A percentile compares a stretch with the other conserved stretches of the same genome.
Evolutionary conservation across 2,888 invertebrate species (phyloP).

Genomic region (Cyrtodaria siliqua): DNA sequence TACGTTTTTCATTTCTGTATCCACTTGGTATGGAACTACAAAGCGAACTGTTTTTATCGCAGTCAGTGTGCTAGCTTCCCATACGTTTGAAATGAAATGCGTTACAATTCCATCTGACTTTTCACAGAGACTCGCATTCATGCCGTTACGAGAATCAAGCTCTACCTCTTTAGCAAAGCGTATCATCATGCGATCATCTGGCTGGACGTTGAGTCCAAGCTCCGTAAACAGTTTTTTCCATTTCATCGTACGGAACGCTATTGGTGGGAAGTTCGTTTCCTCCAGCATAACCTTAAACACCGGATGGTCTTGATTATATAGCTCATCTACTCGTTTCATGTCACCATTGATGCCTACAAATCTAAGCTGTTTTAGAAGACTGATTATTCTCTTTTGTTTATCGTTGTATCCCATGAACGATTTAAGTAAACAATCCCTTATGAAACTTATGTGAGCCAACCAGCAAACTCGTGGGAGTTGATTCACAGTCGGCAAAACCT

Average conservation of each 20-base stretch:
- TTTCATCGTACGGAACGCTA: background rate
- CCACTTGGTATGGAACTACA: constrained; percentile 26
- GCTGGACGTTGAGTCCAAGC: constrained; percentile 41
- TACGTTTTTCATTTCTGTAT: background rate
- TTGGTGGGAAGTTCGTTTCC: constrained; percentile 29
- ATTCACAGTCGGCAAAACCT: no score
- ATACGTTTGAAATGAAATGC: constrained; percentile 14
- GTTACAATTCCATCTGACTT: constrained; percentile 25
- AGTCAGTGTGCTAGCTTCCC: constrained; percentile 1
- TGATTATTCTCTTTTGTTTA: constrained; percentile 1
- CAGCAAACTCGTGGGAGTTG: constrained; percentile 3
- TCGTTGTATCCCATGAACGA: background rate
- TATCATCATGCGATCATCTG: constrained; percentile 42
- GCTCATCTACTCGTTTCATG: constrained; percentile 18
- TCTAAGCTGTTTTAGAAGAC: constrained; percentile 2
- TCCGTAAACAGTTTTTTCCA: constrained; percentile 48
- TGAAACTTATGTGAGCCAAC: constrained; percentile 7
- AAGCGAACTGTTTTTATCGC: constrained; percentile 33
- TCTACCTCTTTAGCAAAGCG: constrained; percentile 46
- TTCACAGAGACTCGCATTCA: constrained; percentile 9
- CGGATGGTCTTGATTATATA: constrained; percentile 14
- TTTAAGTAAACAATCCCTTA: background rate
- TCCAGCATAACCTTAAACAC: constrained; percentile 27
- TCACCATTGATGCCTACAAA: constrained; percentile 17
- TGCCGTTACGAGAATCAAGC: background rate